Evolutionary conservation across 2,797 vertebrate genomes (phyloP).

Genomic region (Otolemur crassicaudatus): DNA sequence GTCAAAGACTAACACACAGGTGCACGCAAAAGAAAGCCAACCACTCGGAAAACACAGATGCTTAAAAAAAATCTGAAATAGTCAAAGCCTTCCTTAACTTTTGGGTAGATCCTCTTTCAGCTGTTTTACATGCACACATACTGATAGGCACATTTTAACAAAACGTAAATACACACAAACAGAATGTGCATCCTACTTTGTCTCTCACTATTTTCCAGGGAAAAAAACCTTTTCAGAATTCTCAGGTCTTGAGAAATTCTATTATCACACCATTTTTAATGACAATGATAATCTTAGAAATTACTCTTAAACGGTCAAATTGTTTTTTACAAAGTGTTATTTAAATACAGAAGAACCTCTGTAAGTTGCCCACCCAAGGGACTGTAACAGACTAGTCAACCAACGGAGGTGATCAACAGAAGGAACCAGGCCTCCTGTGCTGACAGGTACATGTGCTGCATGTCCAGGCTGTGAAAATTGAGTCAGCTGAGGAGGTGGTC

Average conservation of each 20-base stretch:
- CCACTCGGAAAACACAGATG: not conserved
- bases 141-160: not conserved
- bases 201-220: not conserved
- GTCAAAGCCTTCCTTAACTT: not conserved
- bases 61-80: not conserved
- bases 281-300: not conserved
- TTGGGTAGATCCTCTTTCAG: not conserved
- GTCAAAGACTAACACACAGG: not conserved
- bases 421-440: too few relatives aligned
- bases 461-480: too few relatives aligned
- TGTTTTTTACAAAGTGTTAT: not conserved
- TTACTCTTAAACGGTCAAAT: not conserved
- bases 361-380: too few relatives aligned
- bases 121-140: not conserved
- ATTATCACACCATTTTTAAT: slow-evolving; percentile 1
- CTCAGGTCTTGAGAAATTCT: not conserved
- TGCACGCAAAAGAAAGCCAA: not conserved
- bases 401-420: too few relatives aligned
- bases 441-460: too few relatives aligned
- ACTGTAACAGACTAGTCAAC: too few relatives aligned
- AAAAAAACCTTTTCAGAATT: not conserved
- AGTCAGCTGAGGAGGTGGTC: too few relatives aligned
- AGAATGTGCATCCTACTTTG: not conserved
- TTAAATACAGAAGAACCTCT: not conserved
- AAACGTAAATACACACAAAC: not conserved